Percentiles rank a stretch among this genome's conserved stretches.
phyloP scores from a whole-genome alignment of 64 coral and sea anemone species.

The Montipora efflorescens region DNA sequence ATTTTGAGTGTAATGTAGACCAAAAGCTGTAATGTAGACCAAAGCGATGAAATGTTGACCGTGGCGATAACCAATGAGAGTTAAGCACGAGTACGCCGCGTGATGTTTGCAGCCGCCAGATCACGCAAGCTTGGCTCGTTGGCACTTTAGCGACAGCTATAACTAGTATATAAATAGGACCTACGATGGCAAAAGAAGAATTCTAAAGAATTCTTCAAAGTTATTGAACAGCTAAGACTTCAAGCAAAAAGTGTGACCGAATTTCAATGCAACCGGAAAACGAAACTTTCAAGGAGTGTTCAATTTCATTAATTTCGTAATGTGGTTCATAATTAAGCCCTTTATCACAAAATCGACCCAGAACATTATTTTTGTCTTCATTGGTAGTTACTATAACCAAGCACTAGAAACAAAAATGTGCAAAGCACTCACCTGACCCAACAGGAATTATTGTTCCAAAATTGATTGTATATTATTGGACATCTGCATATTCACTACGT shows the following conservation, averaged over 20 bases:
- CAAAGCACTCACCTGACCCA: conserved; percentile 44
- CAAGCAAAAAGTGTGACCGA: background rate
- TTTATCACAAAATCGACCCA: background rate
- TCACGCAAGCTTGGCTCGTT: too few species aligned
- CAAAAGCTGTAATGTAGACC: too few species aligned
- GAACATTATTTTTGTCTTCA: background rate
- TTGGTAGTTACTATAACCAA: background rate
- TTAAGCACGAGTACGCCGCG: too few species aligned
- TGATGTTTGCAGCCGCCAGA: too few species aligned
- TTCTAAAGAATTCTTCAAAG: background rate
- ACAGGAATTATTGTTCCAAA: conserved; percentile 61
- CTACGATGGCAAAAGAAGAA: too few species aligned
- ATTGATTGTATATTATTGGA: conserved; percentile 31
- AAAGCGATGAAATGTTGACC: too few species aligned
- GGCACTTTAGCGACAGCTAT: too few species aligned
- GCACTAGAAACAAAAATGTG: background rate
- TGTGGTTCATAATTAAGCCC: background rate
- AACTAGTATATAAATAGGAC: too few species aligned
- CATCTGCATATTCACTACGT: conserved; percentile 65
- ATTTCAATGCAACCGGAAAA: background rate
- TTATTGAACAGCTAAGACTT: background rate
- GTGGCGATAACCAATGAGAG: too few species aligned
- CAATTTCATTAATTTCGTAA: background rate
- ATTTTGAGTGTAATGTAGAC: too few species aligned
- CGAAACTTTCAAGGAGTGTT: background rate